Percentiles rank a stretch among this genome's conserved stretches.
Conservation (phyloP, 2,113 vertebrate genomes). For the Eptesicus fuscus region DNA sequence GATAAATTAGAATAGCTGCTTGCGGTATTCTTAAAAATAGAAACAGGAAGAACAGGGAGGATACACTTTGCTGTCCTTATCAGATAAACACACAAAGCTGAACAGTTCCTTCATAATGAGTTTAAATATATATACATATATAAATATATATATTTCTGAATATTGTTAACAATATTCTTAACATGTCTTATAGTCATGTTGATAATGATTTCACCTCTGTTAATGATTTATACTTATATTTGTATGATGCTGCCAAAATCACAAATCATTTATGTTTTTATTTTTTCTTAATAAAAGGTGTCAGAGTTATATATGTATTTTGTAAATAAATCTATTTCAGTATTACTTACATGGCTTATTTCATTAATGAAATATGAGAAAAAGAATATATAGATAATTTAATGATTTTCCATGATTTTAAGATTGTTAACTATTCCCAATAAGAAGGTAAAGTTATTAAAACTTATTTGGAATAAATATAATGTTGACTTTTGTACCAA, state of each 20-base stretch:
- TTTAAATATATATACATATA: neutral
- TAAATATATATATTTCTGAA: neutral
- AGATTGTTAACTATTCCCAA: neutral
- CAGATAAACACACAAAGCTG: conserved; percentile 16
- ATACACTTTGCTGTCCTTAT: neutral
- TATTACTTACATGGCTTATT: neutral
- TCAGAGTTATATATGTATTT: neutral
- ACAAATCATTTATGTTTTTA: conserved; percentile 27
- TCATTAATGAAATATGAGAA: neutral
- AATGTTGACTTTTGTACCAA: neutral
- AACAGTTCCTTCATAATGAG: conserved; percentile 26
- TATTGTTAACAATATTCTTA: neutral
- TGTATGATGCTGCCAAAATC: neutral
- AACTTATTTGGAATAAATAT: conserved; percentile 25
- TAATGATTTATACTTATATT: neutral
- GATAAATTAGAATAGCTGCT: neutral
- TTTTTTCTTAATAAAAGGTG: neutral
- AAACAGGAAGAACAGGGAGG: conserved; percentile 54
- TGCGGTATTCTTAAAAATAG: conserved; percentile 44
- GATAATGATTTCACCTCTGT: neutral
- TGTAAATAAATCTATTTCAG: neutral
- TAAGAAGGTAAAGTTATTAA: conserved; percentile 9
- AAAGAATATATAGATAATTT: neutral
- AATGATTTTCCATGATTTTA: neutral
- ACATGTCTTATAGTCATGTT: neutral